Percentiles rank a stretch among this genome's conserved stretches.
Conservation (phyloP, 2,888 invertebrate species). For the Hirudinaria manillensis region DNA sequence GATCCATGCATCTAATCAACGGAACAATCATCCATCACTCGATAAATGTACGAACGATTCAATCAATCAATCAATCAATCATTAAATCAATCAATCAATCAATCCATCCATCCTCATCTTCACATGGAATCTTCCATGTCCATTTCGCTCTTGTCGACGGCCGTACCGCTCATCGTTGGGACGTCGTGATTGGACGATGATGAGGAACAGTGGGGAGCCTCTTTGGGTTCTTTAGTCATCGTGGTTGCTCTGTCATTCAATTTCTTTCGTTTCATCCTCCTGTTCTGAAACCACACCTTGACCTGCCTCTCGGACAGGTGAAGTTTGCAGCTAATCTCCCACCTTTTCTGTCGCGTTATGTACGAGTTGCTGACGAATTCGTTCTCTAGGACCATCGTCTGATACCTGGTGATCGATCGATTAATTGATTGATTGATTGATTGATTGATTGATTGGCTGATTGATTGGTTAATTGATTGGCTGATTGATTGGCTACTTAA, state of each 20-base stretch:
- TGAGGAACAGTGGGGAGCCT: constrained; percentile 24
- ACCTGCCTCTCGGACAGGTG: constrained; percentile 84
- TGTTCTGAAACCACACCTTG: constrained; percentile 97
- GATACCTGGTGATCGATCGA: constrained; percentile 89
- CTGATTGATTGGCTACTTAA: not conserved
- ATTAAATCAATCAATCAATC: too few species aligned
- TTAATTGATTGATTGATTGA: not conserved
- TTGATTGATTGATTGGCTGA: too few species aligned
- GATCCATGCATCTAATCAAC: too few species aligned
- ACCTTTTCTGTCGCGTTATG: constrained; percentile 94
- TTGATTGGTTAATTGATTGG: not conserved
- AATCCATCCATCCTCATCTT: not conserved
- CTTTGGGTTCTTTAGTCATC: constrained; percentile 40
- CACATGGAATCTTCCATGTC: constrained; percentile 20
- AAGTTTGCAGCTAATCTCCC: constrained; percentile 92
- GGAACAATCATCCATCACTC: too few species aligned
- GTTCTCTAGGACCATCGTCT: constrained; percentile 92
- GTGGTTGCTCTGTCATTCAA: constrained; percentile 52
- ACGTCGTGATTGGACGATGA: constrained; percentile 20
- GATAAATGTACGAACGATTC: too few species aligned
- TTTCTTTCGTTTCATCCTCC: constrained; percentile 98
- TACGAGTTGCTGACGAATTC: constrained; percentile 97
- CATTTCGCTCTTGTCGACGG: constrained; percentile 14
- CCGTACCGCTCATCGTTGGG: not conserved
- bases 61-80: too few species aligned